Evolutionary conservation across 2,113 vertebrate species (phyloP).

Genomic region (Dasyornis broadbenti): DNA sequence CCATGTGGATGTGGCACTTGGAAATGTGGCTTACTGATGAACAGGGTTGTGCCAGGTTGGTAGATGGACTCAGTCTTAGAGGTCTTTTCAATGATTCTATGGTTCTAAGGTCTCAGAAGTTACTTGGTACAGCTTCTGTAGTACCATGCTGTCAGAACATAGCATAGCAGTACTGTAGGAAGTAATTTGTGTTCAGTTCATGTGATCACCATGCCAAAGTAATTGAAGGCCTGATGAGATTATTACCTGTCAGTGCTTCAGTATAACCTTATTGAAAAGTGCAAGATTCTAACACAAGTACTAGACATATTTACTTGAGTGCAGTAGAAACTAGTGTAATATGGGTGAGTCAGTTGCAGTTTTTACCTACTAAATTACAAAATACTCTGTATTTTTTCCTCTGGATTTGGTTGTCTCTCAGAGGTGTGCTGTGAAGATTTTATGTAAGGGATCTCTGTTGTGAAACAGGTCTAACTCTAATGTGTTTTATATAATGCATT

Average conservation of each 20-base stretch:
- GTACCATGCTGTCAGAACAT: not conserved
- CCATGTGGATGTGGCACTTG: not conserved
- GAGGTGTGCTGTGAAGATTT: not conserved
- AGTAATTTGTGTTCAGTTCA: not conserved
- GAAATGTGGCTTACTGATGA: not conserved
- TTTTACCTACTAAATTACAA: not conserved
- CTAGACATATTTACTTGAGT: not conserved
- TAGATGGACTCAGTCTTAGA: not conserved
- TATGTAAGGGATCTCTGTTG: not conserved
- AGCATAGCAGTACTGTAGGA: not conserved
- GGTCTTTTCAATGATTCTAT: accelerated
- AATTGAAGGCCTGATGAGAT: not conserved
- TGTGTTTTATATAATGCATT: not conserved
- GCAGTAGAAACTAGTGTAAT: not conserved
- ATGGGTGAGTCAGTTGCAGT: not conserved
- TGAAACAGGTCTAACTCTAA: not conserved
- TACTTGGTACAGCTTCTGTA: not conserved
- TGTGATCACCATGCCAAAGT: not conserved
- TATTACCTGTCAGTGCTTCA: not conserved
- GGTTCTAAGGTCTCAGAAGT: not conserved
- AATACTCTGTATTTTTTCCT: not conserved
- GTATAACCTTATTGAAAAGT: not conserved
- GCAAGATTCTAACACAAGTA: not conserved
- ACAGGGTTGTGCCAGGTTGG: not conserved
- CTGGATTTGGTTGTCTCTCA: not conserved